A percentile compares a stretch with the other conserved stretches of the same genome.
Evolutionary conservation across 2,888 invertebrate species (phyloP).

Genomic region (Miltochrista miniata): DNA sequence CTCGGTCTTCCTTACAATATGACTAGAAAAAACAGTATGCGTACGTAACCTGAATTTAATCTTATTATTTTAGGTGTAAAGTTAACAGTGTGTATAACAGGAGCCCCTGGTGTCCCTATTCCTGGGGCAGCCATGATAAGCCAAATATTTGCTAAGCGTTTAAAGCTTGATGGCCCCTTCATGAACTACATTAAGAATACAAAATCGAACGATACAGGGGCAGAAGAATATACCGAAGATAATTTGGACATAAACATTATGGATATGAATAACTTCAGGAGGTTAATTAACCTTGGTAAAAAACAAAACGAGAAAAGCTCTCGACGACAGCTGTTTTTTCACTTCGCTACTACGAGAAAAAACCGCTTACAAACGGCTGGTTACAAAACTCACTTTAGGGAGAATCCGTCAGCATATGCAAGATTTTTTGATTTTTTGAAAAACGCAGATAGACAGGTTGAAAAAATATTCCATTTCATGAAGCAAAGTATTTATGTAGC

Average conservation of each 20-base stretch:
- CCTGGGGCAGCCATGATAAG: slow-evolving; percentile 1
- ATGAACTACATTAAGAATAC: slow-evolving; percentile 2
- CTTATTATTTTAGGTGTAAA: background rate
- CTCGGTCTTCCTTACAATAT: no score
- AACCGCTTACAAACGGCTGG: slow-evolving; percentile 5
- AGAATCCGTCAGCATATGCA: background rate
- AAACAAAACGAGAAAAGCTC: background rate
- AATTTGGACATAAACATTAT: slow-evolving; percentile 2
- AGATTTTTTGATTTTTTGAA: background rate
- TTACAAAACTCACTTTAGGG: background rate
- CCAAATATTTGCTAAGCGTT: background rate
- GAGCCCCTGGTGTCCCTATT: slow-evolving; percentile 3
- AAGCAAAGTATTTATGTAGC: slow-evolving; percentile 4
- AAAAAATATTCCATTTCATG: slow-evolving; percentile 3
- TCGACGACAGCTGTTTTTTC: background rate
- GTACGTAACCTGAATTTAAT: background rate
- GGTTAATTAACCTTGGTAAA: background rate
- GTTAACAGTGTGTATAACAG: background rate
- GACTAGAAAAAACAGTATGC: no score
- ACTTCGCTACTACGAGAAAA: background rate
- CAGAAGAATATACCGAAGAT: background rate
- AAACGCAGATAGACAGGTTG: background rate
- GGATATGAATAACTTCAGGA: slow-evolving; percentile 5
- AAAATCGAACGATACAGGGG: background rate
- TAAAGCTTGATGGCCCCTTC: background rate